phyloP scores from a whole-genome alignment of 2,113 vertebrate genomes.

The Tragelaphus strepsiceros region DNA sequence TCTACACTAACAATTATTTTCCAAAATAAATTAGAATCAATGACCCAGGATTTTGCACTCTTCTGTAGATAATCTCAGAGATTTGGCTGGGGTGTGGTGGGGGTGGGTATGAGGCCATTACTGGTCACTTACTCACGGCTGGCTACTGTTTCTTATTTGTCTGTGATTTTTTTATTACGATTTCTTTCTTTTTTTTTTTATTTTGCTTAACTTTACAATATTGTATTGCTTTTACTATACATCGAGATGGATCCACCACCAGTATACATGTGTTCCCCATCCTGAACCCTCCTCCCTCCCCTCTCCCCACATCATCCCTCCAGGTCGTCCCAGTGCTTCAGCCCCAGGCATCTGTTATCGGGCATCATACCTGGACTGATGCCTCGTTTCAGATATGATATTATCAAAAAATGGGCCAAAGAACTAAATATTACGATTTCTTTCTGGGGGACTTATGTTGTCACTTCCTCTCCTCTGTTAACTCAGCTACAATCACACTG shows the following conservation, averaged over 20 bases:
- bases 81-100: fast-evolving
- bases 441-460: not conserved
- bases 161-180: not conserved
- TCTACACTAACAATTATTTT: not conserved
- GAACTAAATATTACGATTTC: not conserved
- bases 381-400: no score
- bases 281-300: no score
- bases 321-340: no score
- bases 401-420: no score
- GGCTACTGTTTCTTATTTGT: not conserved
- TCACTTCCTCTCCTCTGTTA: not conserved
- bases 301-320: no score
- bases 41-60: not conserved
- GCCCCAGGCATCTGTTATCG: no score
- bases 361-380: no score
- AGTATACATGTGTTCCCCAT: no score
- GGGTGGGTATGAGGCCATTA: fast-evolving
- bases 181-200: not conserved
- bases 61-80: not conserved
- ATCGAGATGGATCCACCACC: no score
- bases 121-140: not conserved
- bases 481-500: not conserved
- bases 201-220: no score
- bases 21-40: not conserved
- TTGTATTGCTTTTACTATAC: no score